Evolutionary conservation across 2,797 vertebrate genomes (phyloP).

Genomic region (Microchirus variegatus): DNA sequence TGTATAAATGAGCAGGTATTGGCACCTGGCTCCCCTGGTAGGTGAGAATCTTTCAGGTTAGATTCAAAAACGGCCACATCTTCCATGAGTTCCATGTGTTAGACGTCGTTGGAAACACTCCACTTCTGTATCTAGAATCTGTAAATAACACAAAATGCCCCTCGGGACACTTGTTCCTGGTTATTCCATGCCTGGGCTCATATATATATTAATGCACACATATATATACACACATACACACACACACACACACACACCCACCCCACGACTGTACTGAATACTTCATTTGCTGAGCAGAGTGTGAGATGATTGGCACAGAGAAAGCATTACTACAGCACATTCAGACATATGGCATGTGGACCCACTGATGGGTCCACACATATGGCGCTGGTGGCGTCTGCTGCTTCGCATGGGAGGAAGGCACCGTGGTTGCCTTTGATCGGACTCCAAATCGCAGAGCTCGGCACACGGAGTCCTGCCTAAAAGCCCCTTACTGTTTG

Average conservation of each 20-base stretch:
- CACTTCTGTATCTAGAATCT: too few species aligned
- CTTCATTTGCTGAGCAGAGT: slow-evolving; percentile 51
- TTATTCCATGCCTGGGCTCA: neutral
- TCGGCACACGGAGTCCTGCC: slow-evolving; percentile 61
- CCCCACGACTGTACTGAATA: slow-evolving; percentile 42
- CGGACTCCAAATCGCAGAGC: slow-evolving; percentile 70
- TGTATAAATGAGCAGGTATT: too few species aligned
- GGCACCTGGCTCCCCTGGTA: too few species aligned
- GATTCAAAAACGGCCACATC: too few species aligned
- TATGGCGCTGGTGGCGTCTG: slow-evolving; percentile 78
- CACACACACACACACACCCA: too few species aligned
- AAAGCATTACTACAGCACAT: slow-evolving; percentile 79
- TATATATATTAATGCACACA: neutral
- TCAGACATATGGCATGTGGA: slow-evolving; percentile 82
- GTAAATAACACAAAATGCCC: neutral
- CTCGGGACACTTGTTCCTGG: too few species aligned
- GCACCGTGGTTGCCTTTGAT: slow-evolving; percentile 72
- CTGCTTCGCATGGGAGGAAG: slow-evolving; percentile 67
- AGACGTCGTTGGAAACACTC: too few species aligned
- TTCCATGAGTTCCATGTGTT: too few species aligned
- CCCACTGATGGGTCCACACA: slow-evolving; percentile 81
- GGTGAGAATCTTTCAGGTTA: too few species aligned
- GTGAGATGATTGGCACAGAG: slow-evolving; percentile 70
- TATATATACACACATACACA: too few species aligned
- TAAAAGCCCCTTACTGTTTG: slow-evolving; percentile 50